Evolutionary conservation across 2,113 vertebrate species (phyloP).

Genomic region (Sclerurus mexicanus): DNA sequence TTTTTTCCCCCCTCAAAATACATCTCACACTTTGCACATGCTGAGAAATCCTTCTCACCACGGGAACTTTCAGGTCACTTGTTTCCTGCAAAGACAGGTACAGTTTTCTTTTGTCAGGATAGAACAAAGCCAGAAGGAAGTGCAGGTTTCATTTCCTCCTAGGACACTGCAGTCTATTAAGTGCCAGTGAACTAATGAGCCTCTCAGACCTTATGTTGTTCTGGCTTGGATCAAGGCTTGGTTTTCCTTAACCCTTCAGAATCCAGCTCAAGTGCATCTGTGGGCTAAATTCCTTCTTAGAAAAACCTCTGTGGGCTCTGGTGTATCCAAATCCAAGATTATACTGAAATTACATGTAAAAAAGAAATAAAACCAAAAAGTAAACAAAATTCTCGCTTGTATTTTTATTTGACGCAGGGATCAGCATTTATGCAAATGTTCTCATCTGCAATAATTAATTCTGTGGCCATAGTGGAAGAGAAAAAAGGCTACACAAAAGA

Average conservation of each 20-base stretch:
- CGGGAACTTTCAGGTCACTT: slow-evolving; percentile 59
- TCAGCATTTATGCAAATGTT: neutral
- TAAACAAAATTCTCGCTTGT: neutral
- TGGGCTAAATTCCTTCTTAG: neutral
- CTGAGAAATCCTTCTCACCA: slow-evolving; percentile 51
- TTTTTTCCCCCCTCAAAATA: neutral
- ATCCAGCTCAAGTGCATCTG: neutral
- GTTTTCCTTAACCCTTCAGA: slow-evolving; percentile 50
- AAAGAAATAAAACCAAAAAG: neutral
- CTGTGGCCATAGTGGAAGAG: neutral
- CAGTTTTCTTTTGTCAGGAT: slow-evolving; percentile 75
- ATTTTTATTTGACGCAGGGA: neutral
- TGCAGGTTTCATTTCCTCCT: slow-evolving; percentile 74
- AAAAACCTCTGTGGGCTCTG: neutral
- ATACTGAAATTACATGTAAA: neutral
- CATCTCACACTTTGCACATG: slow-evolving; percentile 57
- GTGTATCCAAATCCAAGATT: neutral
- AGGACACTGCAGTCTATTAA: slow-evolving; percentile 64
- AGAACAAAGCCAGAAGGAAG: slow-evolving; percentile 76
- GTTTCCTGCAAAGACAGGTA: slow-evolving; percentile 68
- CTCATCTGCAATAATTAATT: neutral
- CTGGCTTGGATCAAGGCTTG: slow-evolving; percentile 65
- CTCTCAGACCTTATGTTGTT: slow-evolving; percentile 79
- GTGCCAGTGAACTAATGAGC: slow-evolving; percentile 82
- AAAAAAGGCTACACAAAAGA: neutral